Evolutionary conservation across 2,113 vertebrate genomes (phyloP).

Genomic region (Lonchura striata): DNA sequence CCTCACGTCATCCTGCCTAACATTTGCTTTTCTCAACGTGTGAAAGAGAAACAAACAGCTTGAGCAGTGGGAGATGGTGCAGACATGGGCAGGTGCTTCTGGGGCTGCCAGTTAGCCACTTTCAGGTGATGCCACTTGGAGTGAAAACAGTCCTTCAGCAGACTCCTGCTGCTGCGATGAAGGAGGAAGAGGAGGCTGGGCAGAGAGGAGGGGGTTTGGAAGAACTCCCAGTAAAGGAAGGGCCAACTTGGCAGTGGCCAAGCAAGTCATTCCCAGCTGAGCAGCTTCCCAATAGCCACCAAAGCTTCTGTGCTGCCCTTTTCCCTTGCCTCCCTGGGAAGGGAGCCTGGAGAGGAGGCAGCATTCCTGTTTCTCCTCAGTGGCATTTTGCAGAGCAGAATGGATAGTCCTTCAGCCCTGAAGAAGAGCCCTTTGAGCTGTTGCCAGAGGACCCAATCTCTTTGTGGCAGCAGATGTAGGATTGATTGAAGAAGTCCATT

Average conservation of each 20-base stretch:
- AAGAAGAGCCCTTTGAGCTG: not conserved
- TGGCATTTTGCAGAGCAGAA: not conserved
- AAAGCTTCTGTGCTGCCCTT: not conserved
- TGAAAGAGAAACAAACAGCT: not conserved
- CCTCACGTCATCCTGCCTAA: not conserved
- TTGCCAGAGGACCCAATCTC: not conserved
- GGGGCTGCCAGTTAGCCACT: not conserved
- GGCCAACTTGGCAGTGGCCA: not conserved
- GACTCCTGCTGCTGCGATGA: not conserved
- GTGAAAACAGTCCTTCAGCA: not conserved
- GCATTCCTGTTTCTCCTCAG: fast-evolving
- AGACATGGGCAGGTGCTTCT: not conserved
- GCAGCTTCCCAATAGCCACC: not conserved
- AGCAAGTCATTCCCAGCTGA: not conserved
- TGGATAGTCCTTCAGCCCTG: not conserved
- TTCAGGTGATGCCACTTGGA: not conserved
- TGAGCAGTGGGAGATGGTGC: not conserved
- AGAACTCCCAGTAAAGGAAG: not conserved
- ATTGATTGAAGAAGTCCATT: not conserved
- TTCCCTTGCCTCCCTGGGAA: not conserved
- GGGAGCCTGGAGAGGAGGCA: not conserved
- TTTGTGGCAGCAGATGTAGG: not conserved
- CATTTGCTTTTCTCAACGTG: not conserved
- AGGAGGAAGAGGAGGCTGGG: not conserved
- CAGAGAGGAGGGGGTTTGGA: not conserved